phyloP scores from a whole-genome alignment of 2,797 vertebrate species.

The Ptychadena robeensis region DNA sequence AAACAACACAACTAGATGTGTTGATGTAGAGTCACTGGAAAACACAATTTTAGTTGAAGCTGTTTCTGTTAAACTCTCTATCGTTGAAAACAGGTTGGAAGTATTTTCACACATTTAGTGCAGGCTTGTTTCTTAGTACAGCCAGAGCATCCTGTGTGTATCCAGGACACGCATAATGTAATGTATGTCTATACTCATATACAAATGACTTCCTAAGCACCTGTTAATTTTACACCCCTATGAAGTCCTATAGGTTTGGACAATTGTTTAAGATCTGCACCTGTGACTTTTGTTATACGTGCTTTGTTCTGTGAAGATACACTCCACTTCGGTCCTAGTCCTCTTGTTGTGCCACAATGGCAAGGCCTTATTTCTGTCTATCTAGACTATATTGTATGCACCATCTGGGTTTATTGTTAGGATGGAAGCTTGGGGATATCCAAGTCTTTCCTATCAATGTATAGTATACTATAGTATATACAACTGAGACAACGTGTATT shows the following conservation, averaged over 20 bases:
- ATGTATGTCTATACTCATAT: background rate
- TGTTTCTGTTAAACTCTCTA: no score
- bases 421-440: background rate
- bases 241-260: constrained; percentile 2
- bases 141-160: background rate
- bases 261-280: constrained; percentile 9
- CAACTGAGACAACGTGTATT: background rate
- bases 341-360: background rate
- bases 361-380: background rate
- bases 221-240: constrained; percentile 8
- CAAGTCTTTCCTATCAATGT: no score
- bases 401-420: background rate
- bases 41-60: no score
- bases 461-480: background rate
- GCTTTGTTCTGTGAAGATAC: constrained; percentile 14
- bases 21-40: no score
- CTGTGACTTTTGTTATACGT: constrained; percentile 35
- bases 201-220: background rate
- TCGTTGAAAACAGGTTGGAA: background rate
- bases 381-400: background rate
- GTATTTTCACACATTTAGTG: background rate
- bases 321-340: constrained; percentile 4
- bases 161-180: background rate
- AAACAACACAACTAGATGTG: no score
- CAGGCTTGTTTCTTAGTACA: background rate